These are phyloP conservation scores for Nasonovia ribisnigri DNA, from an alignment of 2,888 invertebrate genomes.

Conservation along the genomic window DNA sequence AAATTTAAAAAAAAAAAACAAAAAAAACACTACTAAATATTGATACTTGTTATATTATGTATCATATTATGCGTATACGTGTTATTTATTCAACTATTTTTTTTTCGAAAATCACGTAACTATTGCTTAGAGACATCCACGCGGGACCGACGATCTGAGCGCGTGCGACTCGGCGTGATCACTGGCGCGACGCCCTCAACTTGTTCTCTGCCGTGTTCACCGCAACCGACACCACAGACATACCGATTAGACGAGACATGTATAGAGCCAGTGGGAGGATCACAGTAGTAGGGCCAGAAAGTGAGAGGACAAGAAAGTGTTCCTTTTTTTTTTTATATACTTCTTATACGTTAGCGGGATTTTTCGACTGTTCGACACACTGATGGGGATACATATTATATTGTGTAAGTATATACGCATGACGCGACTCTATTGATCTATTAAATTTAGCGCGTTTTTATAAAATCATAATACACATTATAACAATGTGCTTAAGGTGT, in stretches of 20 bases:
- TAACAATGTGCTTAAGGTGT: not conserved
- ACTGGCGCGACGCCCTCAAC: slow-evolving; percentile 62
- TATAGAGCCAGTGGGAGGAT: slow-evolving; percentile 59
- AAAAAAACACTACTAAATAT: not conserved
- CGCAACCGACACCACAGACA: slow-evolving; percentile 41
- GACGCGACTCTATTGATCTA: slow-evolving; percentile 39
- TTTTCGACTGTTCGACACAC: slow-evolving; percentile 31
- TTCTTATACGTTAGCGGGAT: not conserved
- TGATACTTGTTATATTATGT: not conserved
- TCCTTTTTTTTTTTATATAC: slow-evolving; percentile 30
- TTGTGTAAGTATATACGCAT: slow-evolving; percentile 22
- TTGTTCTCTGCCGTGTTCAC: slow-evolving; percentile 59
- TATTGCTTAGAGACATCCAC: slow-evolving; percentile 15
- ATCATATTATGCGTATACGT: not conserved
- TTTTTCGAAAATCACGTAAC: slow-evolving; percentile 45
- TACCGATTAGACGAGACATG: slow-evolving; percentile 55
- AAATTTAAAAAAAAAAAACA: not conserved
- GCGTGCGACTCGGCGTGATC: slow-evolving; percentile 65
- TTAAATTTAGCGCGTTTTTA: slow-evolving; percentile 5
- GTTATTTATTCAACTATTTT: slow-evolving; percentile 35
- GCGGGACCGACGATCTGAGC: slow-evolving; percentile 45
- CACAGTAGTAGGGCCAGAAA: slow-evolving; percentile 58
- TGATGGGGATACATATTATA: slow-evolving; percentile 23
- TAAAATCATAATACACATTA: not conserved
- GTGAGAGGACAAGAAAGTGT: slow-evolving; percentile 64